A percentile compares a stretch with the other conserved stretches of the same genome.
Evolutionary conservation across 1,140 invertebrate genomes (phyloP).

Genomic region (Euura lappo): DNA sequence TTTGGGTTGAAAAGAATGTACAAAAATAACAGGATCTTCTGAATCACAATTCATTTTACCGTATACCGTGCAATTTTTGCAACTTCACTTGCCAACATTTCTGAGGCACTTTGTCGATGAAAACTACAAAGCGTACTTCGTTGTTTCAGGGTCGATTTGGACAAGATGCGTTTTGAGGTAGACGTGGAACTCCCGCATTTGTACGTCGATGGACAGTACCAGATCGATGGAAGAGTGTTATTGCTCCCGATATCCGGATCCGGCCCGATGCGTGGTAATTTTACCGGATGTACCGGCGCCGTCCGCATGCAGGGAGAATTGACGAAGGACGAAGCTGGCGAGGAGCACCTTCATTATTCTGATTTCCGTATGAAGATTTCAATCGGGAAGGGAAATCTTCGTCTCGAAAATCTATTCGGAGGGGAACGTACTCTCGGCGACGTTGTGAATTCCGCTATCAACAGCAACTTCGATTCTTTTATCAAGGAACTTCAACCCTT

Average conservation of each 20-base stretch:
- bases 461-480: slow-evolving; percentile 67
- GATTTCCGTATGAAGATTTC: slow-evolving; percentile 62
- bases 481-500: slow-evolving; percentile 65
- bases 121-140: too few species aligned
- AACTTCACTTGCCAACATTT: too few species aligned
- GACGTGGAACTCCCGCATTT: slow-evolving; percentile 65
- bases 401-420: slow-evolving; percentile 69
- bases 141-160: slow-evolving; percentile 57
- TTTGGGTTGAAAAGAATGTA: background rate
- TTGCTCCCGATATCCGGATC: slow-evolving; percentile 67
- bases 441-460: slow-evolving; percentile 68
- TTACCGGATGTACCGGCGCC: slow-evolving; percentile 64
- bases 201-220: slow-evolving; percentile 65
- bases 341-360: slow-evolving; percentile 61
- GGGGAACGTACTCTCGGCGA: slow-evolving; percentile 63
- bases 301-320: slow-evolving; percentile 58
- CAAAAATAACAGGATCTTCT: background rate
- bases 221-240: slow-evolving; percentile 66
- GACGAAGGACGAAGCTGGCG: slow-evolving; percentile 54
- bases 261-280: slow-evolving; percentile 67
- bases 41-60: background rate
- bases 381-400: slow-evolving; percentile 64
- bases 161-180: slow-evolving; percentile 56
- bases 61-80: slow-evolving; percentile 16
- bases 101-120: too few species aligned